phyloP scores from a whole-genome alignment of 2,113 vertebrate species.

The Pelmatolapia mariae region DNA sequence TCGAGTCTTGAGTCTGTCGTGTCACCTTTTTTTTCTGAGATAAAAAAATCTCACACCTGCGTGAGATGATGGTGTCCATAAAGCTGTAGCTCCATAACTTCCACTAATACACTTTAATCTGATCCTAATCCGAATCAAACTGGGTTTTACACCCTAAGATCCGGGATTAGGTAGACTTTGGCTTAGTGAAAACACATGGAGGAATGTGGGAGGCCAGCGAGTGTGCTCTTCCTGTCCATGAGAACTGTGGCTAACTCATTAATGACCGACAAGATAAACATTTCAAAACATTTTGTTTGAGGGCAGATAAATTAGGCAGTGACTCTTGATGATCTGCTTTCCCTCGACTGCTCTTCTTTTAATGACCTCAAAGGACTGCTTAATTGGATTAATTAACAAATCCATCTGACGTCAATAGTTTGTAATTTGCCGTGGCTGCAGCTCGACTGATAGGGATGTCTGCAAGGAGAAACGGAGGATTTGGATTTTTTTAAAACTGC shows the following conservation, averaged over 20 bases:
- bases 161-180: slow-evolving; percentile 59
- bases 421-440: slow-evolving; percentile 39
- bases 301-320: slow-evolving; percentile 45
- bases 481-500: slow-evolving; percentile 11
- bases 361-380: slow-evolving; percentile 51
- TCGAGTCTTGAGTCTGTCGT: neutral
- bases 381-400: slow-evolving; percentile 72
- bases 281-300: slow-evolving; percentile 55
- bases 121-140: slow-evolving; percentile 62
- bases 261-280: slow-evolving; percentile 56
- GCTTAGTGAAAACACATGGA: slow-evolving; percentile 40
- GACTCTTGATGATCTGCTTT: slow-evolving; percentile 38
- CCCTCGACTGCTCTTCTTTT: slow-evolving; percentile 28
- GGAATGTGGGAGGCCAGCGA: slow-evolving; percentile 34
- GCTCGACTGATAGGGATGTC: slow-evolving; percentile 28
- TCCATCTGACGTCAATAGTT: slow-evolving; percentile 57
- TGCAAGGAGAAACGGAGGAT: slow-evolving; percentile 9
- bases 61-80: slow-evolving; percentile 11
- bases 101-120: slow-evolving; percentile 62
- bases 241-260: slow-evolving; percentile 30
- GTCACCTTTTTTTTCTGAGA: neutral
- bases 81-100: slow-evolving; percentile 38
- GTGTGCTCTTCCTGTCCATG: slow-evolving; percentile 28
- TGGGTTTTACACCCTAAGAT: slow-evolving; percentile 54
- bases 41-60: slow-evolving; percentile 24